Percentiles rank a stretch among this genome's conserved stretches.
Conservation (phyloP, 2,797 vertebrate genomes). For the Momotus momota region DNA sequence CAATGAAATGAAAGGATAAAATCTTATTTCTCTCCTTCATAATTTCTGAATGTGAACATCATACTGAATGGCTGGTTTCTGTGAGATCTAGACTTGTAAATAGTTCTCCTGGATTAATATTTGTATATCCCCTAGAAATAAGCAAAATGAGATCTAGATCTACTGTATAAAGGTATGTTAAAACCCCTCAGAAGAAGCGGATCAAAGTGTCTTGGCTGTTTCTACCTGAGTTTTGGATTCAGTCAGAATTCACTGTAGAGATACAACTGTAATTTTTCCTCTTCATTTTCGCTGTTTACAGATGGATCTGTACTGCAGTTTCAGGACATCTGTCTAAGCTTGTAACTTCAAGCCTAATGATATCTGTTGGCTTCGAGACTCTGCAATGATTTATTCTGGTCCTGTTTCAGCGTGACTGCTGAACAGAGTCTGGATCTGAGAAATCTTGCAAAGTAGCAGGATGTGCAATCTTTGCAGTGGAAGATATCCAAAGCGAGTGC, state of each 20-base stretch:
- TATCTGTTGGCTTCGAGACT: constrained; percentile 16
- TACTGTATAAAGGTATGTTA: background rate
- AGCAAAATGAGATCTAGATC: background rate
- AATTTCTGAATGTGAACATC: background rate
- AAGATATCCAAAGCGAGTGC: background rate
- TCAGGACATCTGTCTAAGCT: constrained; percentile 35
- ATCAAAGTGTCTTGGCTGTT: background rate
- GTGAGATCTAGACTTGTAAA: background rate
- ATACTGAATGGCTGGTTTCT: background rate
- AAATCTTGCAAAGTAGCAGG: background rate
- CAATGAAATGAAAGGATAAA: background rate
- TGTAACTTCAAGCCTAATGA: constrained; percentile 26
- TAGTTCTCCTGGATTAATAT: background rate
- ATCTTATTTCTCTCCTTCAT: background rate
- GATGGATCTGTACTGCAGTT: background rate
- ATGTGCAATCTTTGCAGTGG: background rate
- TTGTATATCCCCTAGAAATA: background rate
- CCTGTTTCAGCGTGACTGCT: background rate
- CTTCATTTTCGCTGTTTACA: background rate
- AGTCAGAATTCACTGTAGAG: background rate
- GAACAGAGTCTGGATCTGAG: background rate
- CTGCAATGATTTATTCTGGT: constrained; percentile 38
- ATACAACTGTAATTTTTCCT: background rate
- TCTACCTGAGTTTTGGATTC: background rate
- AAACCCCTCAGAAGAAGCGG: background rate